Evolutionary conservation across 2,797 vertebrate species (phyloP).

Genomic region (Poeciliopsis gracilis): DNA sequence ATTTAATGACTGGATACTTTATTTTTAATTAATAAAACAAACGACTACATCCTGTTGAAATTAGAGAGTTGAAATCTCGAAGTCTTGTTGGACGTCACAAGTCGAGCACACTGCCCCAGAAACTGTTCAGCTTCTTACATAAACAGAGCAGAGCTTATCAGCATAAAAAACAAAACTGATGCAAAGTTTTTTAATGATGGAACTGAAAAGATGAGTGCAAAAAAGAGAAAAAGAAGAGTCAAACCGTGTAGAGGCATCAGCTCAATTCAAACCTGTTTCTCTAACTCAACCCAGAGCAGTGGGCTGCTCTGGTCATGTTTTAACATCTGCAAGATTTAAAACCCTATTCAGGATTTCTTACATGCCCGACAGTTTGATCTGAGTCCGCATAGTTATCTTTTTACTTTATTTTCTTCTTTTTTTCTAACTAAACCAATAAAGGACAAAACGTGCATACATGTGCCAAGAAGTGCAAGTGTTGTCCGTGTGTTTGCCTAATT

Average conservation of each 20-base stretch:
- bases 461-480: slow-evolving; percentile 1
- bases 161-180: neutral
- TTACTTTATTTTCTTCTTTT: neutral
- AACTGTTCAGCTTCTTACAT: neutral
- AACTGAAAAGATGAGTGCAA: neutral
- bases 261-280: neutral
- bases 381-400: neutral
- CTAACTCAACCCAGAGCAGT: neutral
- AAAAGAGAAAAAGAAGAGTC: neutral
- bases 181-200: neutral
- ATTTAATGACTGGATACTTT: neutral
- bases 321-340: neutral
- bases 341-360: neutral
- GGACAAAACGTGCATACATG: neutral
- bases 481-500: slow-evolving; percentile 40
- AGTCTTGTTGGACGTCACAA: neutral
- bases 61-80: neutral
- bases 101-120: neutral
- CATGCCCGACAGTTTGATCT: neutral
- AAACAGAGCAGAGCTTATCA: neutral
- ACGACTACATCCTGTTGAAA: neutral
- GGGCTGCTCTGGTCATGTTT: neutral
- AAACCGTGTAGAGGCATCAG: neutral
- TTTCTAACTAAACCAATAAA: neutral
- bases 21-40: neutral